A percentile compares a stretch with the other conserved stretches of the same genome.
These are phyloP conservation scores for Pluvialis apricaria DNA, from an alignment of 2,113 vertebrate species.

Conservation along the genomic window DNA sequence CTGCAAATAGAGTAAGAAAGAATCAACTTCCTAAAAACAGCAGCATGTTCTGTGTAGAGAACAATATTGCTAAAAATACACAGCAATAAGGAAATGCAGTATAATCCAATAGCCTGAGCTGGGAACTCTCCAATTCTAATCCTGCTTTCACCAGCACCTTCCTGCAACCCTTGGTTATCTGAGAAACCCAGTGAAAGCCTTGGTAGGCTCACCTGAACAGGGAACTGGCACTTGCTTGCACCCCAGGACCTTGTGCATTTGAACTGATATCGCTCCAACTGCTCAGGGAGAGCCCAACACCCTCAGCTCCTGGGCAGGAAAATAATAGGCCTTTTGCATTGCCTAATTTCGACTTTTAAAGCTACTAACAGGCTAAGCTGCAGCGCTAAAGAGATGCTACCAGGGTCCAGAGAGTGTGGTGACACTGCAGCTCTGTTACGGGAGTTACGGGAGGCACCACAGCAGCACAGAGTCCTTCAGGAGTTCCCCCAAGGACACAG, in stretches of 20 bases:
- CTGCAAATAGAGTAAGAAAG: conserved; percentile 1
- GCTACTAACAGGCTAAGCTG: background rate
- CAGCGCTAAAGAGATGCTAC: background rate
- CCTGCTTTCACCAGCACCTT: background rate
- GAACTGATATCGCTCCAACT: background rate
- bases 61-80: background rate
- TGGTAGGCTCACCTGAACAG: background rate
- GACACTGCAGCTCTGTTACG: background rate
- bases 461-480: background rate
- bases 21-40: background rate
- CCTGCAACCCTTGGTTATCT: background rate
- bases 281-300: background rate
- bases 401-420: background rate
- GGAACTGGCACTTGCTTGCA: background rate
- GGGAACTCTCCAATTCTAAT: background rate
- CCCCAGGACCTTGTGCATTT: fast-evolving
- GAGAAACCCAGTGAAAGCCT: background rate
- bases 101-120: background rate
- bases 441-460: background rate
- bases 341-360: background rate
- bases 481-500: background rate
- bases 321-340: background rate
- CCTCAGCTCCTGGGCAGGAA: background rate
- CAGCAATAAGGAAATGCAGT: background rate
- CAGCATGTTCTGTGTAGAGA: background rate